These are phyloP conservation scores for Lepeophtheirus salmonis DNA, from an alignment of 1,140 invertebrate genomes.

Conservation along the genomic window DNA sequence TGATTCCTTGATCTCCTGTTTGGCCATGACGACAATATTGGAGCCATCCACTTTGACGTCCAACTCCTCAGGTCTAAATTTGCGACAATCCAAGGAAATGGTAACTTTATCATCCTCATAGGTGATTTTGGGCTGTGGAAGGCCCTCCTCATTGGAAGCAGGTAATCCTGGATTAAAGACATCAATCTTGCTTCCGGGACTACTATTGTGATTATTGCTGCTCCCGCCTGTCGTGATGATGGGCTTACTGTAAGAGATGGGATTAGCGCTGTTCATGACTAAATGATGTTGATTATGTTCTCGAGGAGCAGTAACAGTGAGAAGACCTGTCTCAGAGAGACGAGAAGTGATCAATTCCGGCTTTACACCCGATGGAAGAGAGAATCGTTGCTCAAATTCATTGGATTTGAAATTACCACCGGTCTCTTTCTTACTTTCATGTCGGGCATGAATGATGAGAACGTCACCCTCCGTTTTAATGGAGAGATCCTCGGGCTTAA, in stretches of 20 bases:
- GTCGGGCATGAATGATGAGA: conserved; percentile 6
- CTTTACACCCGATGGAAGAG: conserved; percentile 10
- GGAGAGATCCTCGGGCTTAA: conserved; percentile 6
- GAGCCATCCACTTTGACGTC: conserved; percentile 16
- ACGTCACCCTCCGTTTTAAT: conserved; percentile 14
- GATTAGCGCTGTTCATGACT: neutral
- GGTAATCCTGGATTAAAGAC: neutral
- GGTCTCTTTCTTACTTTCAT: conserved; percentile 6
- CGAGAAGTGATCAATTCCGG: conserved; percentile 5
- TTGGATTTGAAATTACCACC: conserved; percentile 10
- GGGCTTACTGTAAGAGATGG: neutral
- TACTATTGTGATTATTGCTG: too few relatives aligned
- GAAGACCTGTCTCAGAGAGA: conserved; percentile 2
- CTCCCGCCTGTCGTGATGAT: neutral
- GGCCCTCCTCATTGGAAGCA: conserved; percentile 6
- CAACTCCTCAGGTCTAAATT: conserved; percentile 14
- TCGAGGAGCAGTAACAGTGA: conserved; percentile 9
- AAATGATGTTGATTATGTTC: neutral
- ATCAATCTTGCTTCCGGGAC: too few relatives aligned
- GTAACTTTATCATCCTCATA: conserved; percentile 18
- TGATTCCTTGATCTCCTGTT: conserved; percentile 14
- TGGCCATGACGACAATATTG: conserved; percentile 13
- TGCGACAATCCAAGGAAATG: conserved; percentile 11
- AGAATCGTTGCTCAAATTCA: conserved; percentile 10
- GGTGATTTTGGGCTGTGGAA: conserved; percentile 16